A percentile compares a stretch with the other conserved stretches of the same genome.
phyloP scores from a whole-genome alignment of 2,888 invertebrate genomes.

The Euzophera pinguis region DNA sequence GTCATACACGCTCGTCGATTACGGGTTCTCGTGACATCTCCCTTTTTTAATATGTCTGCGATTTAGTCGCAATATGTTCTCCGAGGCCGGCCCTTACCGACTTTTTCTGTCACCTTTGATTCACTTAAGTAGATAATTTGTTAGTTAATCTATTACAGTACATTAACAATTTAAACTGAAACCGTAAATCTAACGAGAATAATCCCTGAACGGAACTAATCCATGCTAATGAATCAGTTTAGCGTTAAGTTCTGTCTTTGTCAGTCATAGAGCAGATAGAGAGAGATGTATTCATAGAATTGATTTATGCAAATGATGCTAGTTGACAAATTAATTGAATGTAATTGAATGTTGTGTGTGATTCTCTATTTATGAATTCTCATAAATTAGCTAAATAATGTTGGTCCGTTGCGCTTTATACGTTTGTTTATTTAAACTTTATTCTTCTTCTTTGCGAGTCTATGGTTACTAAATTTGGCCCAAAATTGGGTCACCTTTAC shows the following conservation, averaged over 20 bases:
- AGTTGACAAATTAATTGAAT: neutral
- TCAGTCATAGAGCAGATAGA: neutral
- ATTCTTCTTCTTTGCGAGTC: no score
- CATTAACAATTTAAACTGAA: neutral
- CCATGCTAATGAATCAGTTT: conserved; percentile 5
- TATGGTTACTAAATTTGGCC: no score
- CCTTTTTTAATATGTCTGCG: no score
- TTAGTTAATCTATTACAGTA: neutral
- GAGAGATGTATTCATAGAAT: neutral
- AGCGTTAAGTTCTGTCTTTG: conserved; percentile 2
- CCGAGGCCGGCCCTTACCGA: no score
- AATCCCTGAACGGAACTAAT: conserved; percentile 7
- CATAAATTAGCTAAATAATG: neutral
- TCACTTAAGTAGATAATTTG: neutral
- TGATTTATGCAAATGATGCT: neutral
- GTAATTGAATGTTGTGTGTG: neutral
- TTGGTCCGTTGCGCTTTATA: no score
- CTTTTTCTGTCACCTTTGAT: no score
- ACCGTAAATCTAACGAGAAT: neutral
- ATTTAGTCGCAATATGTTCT: no score
- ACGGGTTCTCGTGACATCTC: no score
- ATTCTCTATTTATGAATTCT: neutral
- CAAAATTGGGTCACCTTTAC: no score
- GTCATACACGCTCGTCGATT: no score
- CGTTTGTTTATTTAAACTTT: no score